Base-by-base conservation (phyloP, 2,797 vertebrate species). In the Brachyalestes nurse region DNA sequence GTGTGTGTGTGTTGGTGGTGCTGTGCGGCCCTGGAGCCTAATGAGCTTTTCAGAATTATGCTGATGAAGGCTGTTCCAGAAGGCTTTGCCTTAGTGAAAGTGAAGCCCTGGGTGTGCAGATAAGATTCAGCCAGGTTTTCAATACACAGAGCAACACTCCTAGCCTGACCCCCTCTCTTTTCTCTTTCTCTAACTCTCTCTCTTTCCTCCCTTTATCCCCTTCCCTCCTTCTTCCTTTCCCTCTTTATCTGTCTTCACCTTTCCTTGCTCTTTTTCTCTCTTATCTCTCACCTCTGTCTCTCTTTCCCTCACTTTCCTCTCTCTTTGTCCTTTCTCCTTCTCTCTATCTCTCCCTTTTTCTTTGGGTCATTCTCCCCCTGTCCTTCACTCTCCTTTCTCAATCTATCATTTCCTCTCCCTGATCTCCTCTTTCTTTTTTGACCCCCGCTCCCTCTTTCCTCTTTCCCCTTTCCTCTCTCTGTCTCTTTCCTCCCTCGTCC, bases 21-120 rank as follows among this genome's bases (percentile, higher is more conserved):
- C 45, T 67, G 38, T 74, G 40, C 74, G 2, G n/a, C 75, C 75
- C 61, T 65, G 66, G 38, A 66, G 23, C 55, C 51, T 80, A 72
- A 72, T 78, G 66, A 69, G 65, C 70, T 80, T 79, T 82, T 75
- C 51, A 13, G 51, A 67, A 49, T 78, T 70, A 75, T 76, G 77
- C 79, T 80, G 71, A 80, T 55, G 71, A 67, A 40, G 53, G 45
- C 42, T 57, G 25, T 78, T 82, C 69, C 67, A 64, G 16, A 51
- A 16, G 38, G 60, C 51, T 66, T 60, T 78, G 81, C 74, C 60
- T 76, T 53, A 83, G 67, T 76, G 77, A 69, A 73, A 40, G n/a
- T 40, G 57, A 49, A n/a, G 45, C 47, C 65, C 47, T 79, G 65
- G 40, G 45, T 21, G 40, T 25, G 28, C 61, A 72, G 80, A 82